phyloP scores from a whole-genome alignment of 1,140 invertebrate genomes.

The Sitobion miscanthi region DNA sequence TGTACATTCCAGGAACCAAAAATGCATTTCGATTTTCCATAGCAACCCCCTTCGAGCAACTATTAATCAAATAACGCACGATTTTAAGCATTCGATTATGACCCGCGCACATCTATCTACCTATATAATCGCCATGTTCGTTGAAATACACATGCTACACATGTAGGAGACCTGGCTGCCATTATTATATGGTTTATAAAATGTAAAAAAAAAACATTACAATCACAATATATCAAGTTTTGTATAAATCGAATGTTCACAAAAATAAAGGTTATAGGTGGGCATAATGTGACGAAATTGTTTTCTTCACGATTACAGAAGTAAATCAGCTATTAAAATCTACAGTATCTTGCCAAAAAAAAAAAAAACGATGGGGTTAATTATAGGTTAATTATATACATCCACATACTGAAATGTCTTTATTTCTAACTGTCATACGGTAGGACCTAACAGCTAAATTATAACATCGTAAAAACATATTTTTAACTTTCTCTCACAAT shows the following conservation, averaged over 20 bases:
- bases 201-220: not conserved
- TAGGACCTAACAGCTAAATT: not conserved
- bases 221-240: not conserved
- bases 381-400: too few species aligned
- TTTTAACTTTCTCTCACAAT: not conserved
- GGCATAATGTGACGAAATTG: not conserved
- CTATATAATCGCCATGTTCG: not conserved
- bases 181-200: not conserved
- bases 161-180: not conserved
- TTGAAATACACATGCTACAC: not conserved
- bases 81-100: constrained; percentile 13
- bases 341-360: not conserved
- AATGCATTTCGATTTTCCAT: constrained; percentile 7
- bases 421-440: not conserved
- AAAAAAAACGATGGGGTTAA: too few species aligned
- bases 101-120: not conserved
- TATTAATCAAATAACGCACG: constrained; percentile 6
- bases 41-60: constrained; percentile 22
- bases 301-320: not conserved
- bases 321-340: not conserved
- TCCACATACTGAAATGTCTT: not conserved
- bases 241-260: not conserved
- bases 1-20: constrained; percentile 7
- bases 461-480: not conserved
- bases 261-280: not conserved